Evolutionary conservation across 2,797 vertebrate species (phyloP).

Genomic region (Sebastes diaconus): DNA sequence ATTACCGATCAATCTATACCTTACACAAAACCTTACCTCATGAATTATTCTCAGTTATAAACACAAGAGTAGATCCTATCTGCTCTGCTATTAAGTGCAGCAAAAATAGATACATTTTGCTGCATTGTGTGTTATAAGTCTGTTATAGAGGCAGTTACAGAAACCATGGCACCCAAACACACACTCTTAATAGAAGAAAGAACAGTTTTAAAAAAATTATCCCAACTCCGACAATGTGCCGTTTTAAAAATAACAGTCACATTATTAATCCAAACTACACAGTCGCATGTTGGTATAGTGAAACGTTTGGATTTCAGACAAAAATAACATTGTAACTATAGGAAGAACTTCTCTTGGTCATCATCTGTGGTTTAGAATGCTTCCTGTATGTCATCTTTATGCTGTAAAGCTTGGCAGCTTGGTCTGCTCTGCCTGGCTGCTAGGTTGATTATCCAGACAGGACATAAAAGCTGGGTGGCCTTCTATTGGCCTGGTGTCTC

Average conservation of each 20-base stretch:
- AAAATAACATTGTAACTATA: neutral
- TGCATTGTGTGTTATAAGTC: neutral
- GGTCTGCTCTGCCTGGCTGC: conserved; percentile 40
- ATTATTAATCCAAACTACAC: neutral
- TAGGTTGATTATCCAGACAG: conserved; percentile 80
- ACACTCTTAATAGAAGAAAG: neutral
- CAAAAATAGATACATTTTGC: too few relatives aligned
- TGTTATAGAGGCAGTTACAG: neutral
- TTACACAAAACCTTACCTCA: neutral
- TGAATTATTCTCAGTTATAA: too few relatives aligned
- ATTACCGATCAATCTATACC: neutral
- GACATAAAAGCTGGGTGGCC: conserved; percentile 86
- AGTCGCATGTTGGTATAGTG: neutral
- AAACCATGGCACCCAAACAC: neutral
- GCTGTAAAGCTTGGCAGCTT: neutral
- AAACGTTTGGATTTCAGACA: neutral
- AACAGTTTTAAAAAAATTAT: neutral
- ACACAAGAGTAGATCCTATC: too few relatives aligned
- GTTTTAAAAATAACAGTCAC: neutral
- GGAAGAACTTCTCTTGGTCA: neutral
- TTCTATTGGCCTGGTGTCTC: conserved; percentile 88
- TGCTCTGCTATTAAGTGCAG: too few relatives aligned
- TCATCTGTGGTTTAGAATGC: conserved; percentile 10
- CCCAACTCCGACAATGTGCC: too few relatives aligned
- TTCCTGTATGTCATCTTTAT: conserved; percentile 13